Evolutionary conservation across 1,140 invertebrate genomes (phyloP), one percentile per base, ranked within the genome.

Genomic region (Microplitis mediator): DNA sequence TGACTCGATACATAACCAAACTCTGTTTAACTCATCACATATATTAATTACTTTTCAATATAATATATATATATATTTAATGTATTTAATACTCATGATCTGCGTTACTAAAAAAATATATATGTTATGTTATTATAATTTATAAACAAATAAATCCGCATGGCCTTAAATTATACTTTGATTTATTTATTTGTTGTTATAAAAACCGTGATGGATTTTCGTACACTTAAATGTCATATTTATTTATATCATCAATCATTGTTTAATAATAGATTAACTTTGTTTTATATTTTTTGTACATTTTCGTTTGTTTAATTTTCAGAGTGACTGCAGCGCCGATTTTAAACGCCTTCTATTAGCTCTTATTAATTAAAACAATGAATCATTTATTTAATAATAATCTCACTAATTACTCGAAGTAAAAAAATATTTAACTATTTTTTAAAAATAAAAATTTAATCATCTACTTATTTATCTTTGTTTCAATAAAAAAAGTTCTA

Each of bases 321-420:
- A 88, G 86, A 85, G 75, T 69, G 87, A 88, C 82, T 86, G 87
- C 74, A 73, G 76, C 32, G 90, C 89, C 14, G 89, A 90, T 74
- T 90, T 89, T 84, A 91, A 90, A 84, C 87, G 85, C 61, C 81
- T 91, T 71, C 82, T 92, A 56, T 83, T 91, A 70, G 87, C 86
- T 61, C 80, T 91, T 72, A 78, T 86, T 76, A 82, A 85, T 83
- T 90, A 81, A 76, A 69, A 23, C 23, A 23, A 34, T 52, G 3
- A 16, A 52, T 31, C 3, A 13, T 8, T 13, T 50, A 50, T 50
- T 50, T 50, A 9, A 23, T 23, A 68, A 71, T 61, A 34, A 62
- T 31, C 34, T 56, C 23, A 23, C 23, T 23, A 23, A 23, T 23
- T 23, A 23, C 2, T 23, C 23, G 23, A 23, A 23, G 23, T 23